A percentile compares a stretch with the other conserved stretches of the same genome.
These are phyloP conservation scores for Corbicula japonica DNA, from an alignment of 2,888 invertebrate species.

Conservation along the genomic window DNA sequence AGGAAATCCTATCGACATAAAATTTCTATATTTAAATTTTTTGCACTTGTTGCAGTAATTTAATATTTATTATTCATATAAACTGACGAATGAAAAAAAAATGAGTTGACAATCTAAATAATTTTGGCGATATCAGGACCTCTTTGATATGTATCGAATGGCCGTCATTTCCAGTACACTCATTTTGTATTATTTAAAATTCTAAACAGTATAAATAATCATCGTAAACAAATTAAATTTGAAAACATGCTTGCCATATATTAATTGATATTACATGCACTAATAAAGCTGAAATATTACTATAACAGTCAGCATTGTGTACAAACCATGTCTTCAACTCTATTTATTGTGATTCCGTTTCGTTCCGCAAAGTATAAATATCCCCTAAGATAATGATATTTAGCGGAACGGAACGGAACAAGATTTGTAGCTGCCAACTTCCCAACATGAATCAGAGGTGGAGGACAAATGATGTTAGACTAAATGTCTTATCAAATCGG, in stretches of 20 bases:
- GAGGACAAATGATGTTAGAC: conserved; percentile 26
- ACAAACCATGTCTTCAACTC: conserved; percentile 8
- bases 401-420: conserved; percentile 4
- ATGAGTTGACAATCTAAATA: conserved; percentile 22
- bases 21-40: conserved; percentile 20
- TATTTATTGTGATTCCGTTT: background rate
- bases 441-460: conserved; percentile 8
- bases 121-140: conserved; percentile 23
- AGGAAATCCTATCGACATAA: conserved; percentile 25
- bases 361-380: conserved; percentile 4
- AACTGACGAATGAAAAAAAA: conserved; percentile 28
- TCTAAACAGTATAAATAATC: conserved; percentile 15
- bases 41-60: conserved; percentile 25
- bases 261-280: too few relatives aligned
- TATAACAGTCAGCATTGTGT: conserved; percentile 15
- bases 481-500: conserved; percentile 26
- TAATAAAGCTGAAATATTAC: conserved; percentile 15
- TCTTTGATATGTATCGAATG: conserved; percentile 24
- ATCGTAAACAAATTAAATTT: too few relatives aligned
- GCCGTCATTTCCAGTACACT: conserved; percentile 28
- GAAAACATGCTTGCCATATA: too few relatives aligned
- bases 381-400: conserved; percentile 2
- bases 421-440: too few relatives aligned
- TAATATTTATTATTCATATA: conserved; percentile 25
- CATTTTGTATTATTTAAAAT: conserved; percentile 22